Evolutionary conservation across 2,888 invertebrate species (phyloP).

Genomic region (Synanthedon tipuliformis): DNA sequence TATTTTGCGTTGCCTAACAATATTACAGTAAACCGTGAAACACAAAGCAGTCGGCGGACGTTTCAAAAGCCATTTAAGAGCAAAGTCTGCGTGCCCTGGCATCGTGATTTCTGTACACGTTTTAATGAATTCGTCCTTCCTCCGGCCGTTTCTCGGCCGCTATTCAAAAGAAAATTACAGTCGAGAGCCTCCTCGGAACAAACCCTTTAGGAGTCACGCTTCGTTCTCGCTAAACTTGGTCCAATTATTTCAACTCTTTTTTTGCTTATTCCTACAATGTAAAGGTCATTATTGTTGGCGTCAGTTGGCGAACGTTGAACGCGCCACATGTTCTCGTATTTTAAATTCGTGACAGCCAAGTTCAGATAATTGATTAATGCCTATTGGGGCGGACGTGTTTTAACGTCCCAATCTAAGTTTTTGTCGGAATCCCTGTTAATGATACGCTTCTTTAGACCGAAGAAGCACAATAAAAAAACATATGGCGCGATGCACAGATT

Average conservation of each 20-base stretch:
- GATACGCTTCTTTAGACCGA: conserved; percentile 62
- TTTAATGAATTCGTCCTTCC: conserved; percentile 60
- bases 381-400: conserved; percentile 57
- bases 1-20: background rate
- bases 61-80: conserved; percentile 40
- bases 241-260: conserved; percentile 57
- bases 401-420: conserved; percentile 54
- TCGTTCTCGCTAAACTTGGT: conserved; percentile 54
- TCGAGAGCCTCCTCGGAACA: conserved; percentile 54
- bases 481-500: conserved; percentile 54
- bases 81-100: conserved; percentile 33
- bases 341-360: conserved; percentile 57
- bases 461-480: conserved; percentile 41
- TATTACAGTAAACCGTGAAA: conserved; percentile 7
- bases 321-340: conserved; percentile 55
- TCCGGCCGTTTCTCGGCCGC: conserved; percentile 45
- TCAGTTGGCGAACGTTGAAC: conserved; percentile 58
- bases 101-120: conserved; percentile 59
- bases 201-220: conserved; percentile 63
- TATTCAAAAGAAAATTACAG: conserved; percentile 63
- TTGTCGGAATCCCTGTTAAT: conserved; percentile 55
- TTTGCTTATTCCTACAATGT: conserved; percentile 47
- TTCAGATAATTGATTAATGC: conserved; percentile 65
- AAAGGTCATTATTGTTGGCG: conserved; percentile 52
- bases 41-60: conserved; percentile 17